These are phyloP conservation scores for Diaperis boleti DNA, from an alignment of 2,888 invertebrate species.

Conservation along the genomic window DNA sequence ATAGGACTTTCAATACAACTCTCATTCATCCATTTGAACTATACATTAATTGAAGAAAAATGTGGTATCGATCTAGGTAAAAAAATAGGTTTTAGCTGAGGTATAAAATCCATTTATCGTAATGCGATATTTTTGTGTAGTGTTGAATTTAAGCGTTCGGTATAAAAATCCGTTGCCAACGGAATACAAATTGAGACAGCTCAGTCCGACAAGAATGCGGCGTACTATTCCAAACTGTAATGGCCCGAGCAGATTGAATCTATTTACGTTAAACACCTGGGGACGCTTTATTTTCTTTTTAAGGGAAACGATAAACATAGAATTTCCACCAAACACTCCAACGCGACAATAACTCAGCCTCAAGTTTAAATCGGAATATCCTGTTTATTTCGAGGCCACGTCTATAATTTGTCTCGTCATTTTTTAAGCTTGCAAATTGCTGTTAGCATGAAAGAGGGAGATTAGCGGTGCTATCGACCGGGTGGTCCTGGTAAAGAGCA, in stretches of 20 bases:
- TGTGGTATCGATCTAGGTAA: not conserved
- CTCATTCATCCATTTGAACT: no score
- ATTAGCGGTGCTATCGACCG: slow-evolving; percentile 29
- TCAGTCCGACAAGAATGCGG: slow-evolving; percentile 44
- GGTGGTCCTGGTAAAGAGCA: slow-evolving; percentile 27
- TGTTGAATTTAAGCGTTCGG: slow-evolving; percentile 46
- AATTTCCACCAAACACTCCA: slow-evolving; percentile 12
- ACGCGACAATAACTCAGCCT: slow-evolving; percentile 24
- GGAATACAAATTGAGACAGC: slow-evolving; percentile 50
- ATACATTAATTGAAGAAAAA: no score
- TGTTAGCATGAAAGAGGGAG: slow-evolving; percentile 5
- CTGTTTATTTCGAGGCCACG: slow-evolving; percentile 17
- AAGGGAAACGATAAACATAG: slow-evolving; percentile 30
- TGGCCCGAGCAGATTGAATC: slow-evolving; percentile 52
- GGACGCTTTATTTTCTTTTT: slow-evolving; percentile 37
- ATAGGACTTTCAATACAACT: no score
- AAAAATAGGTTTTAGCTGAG: slow-evolving; percentile 25
- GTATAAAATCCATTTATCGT: slow-evolving; percentile 45
- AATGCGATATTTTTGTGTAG: slow-evolving; percentile 42
- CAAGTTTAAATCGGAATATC: slow-evolving; percentile 30
- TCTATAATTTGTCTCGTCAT: slow-evolving; percentile 5
- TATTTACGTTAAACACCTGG: slow-evolving; percentile 50
- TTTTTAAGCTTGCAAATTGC: slow-evolving; percentile 18
- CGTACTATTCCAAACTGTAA: slow-evolving; percentile 44
- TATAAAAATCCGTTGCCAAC: slow-evolving; percentile 45